A percentile compares a stretch with the other conserved stretches of the same genome.
Conservation (phyloP, 1,140 invertebrate genomes). For the Temnothorax curvispinosus region DNA sequence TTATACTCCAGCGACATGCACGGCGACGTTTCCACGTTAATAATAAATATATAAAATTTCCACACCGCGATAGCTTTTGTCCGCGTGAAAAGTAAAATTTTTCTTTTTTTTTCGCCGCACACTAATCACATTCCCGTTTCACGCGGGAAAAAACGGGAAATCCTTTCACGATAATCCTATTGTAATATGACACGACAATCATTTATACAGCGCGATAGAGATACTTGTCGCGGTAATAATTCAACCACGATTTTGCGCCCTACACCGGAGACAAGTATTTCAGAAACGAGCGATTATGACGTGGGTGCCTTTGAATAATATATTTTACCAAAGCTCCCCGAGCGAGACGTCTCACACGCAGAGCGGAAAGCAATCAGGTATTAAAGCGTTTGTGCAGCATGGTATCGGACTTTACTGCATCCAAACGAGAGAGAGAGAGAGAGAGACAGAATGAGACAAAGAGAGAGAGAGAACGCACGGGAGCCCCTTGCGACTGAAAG, state of each 20-base stretch:
- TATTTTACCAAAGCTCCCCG: slow-evolving; percentile 27
- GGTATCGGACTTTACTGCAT: slow-evolving; percentile 21
- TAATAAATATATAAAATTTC: neutral
- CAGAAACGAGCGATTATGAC: slow-evolving; percentile 20
- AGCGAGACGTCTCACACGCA: neutral
- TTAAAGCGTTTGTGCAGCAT: slow-evolving; percentile 35
- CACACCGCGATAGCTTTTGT: neutral
- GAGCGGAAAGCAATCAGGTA: slow-evolving; percentile 38
- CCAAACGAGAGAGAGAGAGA: slow-evolving; percentile 9
- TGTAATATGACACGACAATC: slow-evolving; percentile 2
- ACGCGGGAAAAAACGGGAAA: neutral
- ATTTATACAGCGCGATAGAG: slow-evolving; percentile 5
- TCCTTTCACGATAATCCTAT: slow-evolving; percentile 12
- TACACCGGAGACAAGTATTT: slow-evolving; percentile 11
- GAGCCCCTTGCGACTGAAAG: slow-evolving; percentile 35
- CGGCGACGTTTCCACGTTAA: neutral
- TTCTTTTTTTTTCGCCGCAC: neutral
- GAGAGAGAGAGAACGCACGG: neutral
- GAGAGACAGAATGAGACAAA: neutral
- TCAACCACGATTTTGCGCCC: slow-evolving; percentile 8
- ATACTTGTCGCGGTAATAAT: slow-evolving; percentile 38
- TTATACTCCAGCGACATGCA: neutral
- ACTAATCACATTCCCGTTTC: neutral
- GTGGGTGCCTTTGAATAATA: slow-evolving; percentile 15
- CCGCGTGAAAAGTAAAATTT: neutral